phyloP scores from a whole-genome alignment of 1,140 invertebrate species.

The Tetragonula clypearis region DNA sequence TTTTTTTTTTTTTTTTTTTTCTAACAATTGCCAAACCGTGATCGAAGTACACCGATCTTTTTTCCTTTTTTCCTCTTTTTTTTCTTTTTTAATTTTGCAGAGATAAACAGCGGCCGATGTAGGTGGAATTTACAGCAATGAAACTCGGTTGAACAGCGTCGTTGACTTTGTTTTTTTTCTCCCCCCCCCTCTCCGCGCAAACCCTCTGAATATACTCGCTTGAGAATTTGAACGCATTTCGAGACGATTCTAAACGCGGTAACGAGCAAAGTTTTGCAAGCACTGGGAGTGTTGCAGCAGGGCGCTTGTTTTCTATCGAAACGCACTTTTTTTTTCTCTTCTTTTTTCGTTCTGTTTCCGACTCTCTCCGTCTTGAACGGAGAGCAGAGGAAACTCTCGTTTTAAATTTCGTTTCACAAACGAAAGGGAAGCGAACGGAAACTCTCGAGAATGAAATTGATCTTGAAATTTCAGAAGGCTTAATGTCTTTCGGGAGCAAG shows the following conservation, averaged over 20 bases:
- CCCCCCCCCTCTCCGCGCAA: background rate
- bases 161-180: background rate
- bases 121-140: background rate
- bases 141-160: background rate
- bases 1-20: background rate
- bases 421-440: too few relatives aligned
- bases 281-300: background rate
- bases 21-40: background rate
- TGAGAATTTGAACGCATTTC: conserved; percentile 16
- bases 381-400: background rate
- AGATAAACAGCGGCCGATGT: background rate
- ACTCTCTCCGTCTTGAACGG: background rate
- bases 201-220: background rate
- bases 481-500: background rate
- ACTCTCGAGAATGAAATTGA: too few relatives aligned
- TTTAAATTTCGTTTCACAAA: conserved; percentile 11
- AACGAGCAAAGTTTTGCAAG: conserved; percentile 30
- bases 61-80: too few relatives aligned
- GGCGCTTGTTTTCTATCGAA: background rate
- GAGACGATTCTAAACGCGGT: background rate
- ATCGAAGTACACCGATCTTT: background rate
- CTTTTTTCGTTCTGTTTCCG: background rate
- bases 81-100: background rate
- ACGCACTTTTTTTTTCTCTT: background rate
- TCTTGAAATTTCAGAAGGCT: background rate